Evolutionary conservation across 1,140 invertebrate genomes (phyloP).

Genomic region (Charaxes varanes): DNA sequence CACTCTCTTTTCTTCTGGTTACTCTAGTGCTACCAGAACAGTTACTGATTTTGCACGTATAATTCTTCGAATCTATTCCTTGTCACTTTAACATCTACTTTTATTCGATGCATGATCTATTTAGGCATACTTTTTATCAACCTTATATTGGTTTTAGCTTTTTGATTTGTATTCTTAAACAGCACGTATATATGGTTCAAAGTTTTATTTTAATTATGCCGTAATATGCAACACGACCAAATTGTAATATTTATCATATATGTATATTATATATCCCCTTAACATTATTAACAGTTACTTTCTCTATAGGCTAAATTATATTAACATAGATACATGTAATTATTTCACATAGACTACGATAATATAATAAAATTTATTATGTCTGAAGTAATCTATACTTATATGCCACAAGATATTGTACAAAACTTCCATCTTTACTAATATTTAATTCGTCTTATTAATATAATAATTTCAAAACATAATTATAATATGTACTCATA

Average conservation of each 20-base stretch:
- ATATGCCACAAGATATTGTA: background rate
- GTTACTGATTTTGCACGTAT: conserved; percentile 23
- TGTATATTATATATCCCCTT: no score
- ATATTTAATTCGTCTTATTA: conserved; percentile 10
- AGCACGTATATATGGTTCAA: conserved; percentile 17
- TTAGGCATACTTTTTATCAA: conserved; percentile 21
- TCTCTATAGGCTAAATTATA: no score
- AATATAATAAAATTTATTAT: no score
- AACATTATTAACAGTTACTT: no score
- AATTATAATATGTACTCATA: conserved; percentile 57
- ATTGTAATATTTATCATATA: conserved; percentile 47
- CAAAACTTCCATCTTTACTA: conserved; percentile 30
- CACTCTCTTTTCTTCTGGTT: conserved; percentile 24
- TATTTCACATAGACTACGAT: no score
- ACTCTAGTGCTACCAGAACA: conserved; percentile 17
- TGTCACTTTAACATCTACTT: conserved; percentile 19
- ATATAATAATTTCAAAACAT: conserved; percentile 22
- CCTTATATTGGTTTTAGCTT: conserved; percentile 25
- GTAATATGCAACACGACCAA: conserved; percentile 62
- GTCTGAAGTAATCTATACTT: no score
- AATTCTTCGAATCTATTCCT: conserved; percentile 18
- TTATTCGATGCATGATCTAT: conserved; percentile 25
- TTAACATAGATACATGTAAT: no score
- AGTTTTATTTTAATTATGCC: conserved; percentile 21
- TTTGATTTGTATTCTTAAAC: conserved; percentile 17